Conservation (phyloP, 1,140 invertebrate genomes). For the Wasmannia auropunctata region DNA sequence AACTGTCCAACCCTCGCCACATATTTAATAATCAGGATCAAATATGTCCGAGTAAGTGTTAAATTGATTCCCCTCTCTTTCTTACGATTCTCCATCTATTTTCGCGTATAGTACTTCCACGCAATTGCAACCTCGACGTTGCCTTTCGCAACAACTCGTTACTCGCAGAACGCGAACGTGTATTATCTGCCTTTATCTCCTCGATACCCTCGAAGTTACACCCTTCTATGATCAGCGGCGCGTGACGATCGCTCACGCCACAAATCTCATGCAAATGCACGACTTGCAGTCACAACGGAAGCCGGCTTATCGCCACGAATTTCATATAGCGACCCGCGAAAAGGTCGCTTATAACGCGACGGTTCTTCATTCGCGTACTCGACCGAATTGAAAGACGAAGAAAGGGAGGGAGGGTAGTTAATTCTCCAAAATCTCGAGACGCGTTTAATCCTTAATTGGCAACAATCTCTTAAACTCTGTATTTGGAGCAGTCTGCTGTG, state of each 20-base stretch:
- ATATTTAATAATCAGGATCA: background rate
- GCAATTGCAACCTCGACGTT: background rate
- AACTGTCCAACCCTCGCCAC: background rate
- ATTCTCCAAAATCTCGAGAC: background rate
- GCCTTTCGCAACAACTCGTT: conserved; percentile 40
- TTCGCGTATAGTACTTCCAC: background rate
- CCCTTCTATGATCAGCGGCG: conserved; percentile 25
- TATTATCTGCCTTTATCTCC: conserved; percentile 29
- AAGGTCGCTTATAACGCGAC: background rate
- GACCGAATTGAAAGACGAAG: background rate
- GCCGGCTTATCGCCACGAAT: conserved; percentile 15
- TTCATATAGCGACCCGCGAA: conserved; percentile 9
- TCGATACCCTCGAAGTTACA: conserved; percentile 16
- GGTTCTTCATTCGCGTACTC: background rate
- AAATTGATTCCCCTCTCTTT: background rate
- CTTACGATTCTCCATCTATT: background rate
- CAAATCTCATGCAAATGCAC: conserved; percentile 42
- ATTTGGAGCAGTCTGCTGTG: background rate
- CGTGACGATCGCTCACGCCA: conserved; percentile 37
- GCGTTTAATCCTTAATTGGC: background rate
- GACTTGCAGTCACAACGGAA: conserved; percentile 21
- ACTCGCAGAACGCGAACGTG: conserved; percentile 5
- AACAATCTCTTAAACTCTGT: background rate
- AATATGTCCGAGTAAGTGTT: background rate
- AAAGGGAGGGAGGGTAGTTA: background rate